Base-by-base conservation (phyloP, 2,797 vertebrate genomes). In the Takifugu rubripes region DNA sequence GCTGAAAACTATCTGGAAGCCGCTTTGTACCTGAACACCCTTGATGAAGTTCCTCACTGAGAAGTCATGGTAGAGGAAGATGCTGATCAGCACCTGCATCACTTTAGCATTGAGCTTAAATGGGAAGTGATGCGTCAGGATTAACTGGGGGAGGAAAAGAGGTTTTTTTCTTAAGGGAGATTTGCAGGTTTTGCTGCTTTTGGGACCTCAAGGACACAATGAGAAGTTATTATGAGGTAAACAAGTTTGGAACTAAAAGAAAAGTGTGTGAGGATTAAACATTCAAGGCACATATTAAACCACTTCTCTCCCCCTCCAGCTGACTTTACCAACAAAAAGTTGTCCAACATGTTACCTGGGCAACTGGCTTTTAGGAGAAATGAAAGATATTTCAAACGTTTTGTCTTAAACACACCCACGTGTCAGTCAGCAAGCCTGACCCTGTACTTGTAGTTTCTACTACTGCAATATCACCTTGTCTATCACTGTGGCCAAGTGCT, bases 31-130 rank as follows among this genome's bases (percentile, higher is more conserved):
- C 94, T 99, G 94, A 68, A 98, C 75, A 63, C 97, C 97, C 89
- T 97, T 99, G 79, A 98, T 91, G 83, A 99, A 98, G 77, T 97
- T 99, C 59, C 92, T 90, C 57, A 99, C 94, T 56, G 97, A 98
- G 87, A 99, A 98, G 73, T 99, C 97, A 47, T 99, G 96, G 79
- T 94, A 99, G 52, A 99, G 90, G 88, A 99, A 99, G 77, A 98
- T 91, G 77, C 93, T 94, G 62, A 93, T 89, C 59, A 99, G 91
- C 81, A 98, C 93, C 72, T 95, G 94, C 52, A 98, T 84, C 47
- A 94, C 95, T 78, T 94, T 96, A 26, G 82, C 90, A 59, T 85
- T 95, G 69, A 96, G 88, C 77, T 98, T 99, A 75, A 99, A 96
- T 0, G 95, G 93, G 83, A 95, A 94, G 1, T 59, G 59, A 8